Base-by-base conservation (phyloP, 2,113 vertebrate species). In the Alaudala cheleensis region DNA sequence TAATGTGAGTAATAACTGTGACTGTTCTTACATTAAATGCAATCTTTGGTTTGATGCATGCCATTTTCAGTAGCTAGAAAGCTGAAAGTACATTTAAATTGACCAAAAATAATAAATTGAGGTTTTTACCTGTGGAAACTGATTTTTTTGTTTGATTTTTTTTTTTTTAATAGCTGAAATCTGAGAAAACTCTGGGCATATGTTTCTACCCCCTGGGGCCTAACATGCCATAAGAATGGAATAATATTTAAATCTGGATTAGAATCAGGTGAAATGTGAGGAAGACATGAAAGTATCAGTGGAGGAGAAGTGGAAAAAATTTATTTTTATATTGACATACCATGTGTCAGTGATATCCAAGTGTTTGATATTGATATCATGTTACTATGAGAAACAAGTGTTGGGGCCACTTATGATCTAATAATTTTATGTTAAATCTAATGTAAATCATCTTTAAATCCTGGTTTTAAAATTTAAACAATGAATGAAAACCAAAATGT, bases 181-280 rank as follows among this genome's bases (percentile, higher is more conserved):
- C 12, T 22, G 21, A 60, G 15, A 67, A 22, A 51, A 15, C 2
- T 45, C 14, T 40, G 7, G 4, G 40, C 6, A 9, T 8, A 14
- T 42, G 10, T 53, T 81, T 56, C 40, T 49, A 33, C 5, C 6
- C 8, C 1, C n/a, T 5, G 1, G 10, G 1, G 6, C 10, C 13
- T 60, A 25, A 22, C 3, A 31, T 49, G 6, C 5, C 49, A 33
- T 53, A 54, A 54, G 5, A 69, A 70, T 5, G 4, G 5, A 81
- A 77, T 10, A 56, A 20, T 39, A 31, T 76, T 82, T 47, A 42
- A 70, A 79, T 53, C 34, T 42, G 25, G 14, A 14, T 40, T 58
- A 74, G 28, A 76, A 67, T 15, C 3, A 34, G 25, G 4, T n/a
- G 58, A 82, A 53, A 71, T 28, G 15, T 2, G 2, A 62, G 14